Evolutionary conservation across 2,888 invertebrate species (phyloP).

Genomic region (Neoascia interrupta): DNA sequence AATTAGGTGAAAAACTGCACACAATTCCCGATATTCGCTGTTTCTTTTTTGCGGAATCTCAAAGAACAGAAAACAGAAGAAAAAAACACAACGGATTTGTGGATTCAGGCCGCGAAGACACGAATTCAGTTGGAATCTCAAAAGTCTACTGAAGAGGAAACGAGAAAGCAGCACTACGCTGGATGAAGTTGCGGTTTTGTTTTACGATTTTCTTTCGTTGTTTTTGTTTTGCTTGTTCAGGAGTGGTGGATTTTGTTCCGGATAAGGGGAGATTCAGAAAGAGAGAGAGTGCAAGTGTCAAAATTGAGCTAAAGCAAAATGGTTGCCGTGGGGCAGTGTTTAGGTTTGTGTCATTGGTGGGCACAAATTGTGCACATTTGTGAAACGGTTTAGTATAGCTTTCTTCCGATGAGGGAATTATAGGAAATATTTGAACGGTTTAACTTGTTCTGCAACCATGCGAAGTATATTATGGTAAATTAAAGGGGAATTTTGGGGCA

Average conservation of each 20-base stretch:
- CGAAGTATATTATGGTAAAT: not conserved
- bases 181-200: slow-evolving; percentile 24
- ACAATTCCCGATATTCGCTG: not conserved
- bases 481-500: too few relatives aligned
- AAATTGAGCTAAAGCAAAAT: slow-evolving; percentile 44
- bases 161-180: slow-evolving; percentile 38
- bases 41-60: slow-evolving; percentile 5
- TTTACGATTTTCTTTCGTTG: slow-evolving; percentile 29
- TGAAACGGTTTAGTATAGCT: slow-evolving; percentile 26
- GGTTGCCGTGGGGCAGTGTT: not conserved
- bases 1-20: slow-evolving; percentile 19
- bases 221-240: slow-evolving; percentile 5
- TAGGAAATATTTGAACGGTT: not conserved
- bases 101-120: slow-evolving; percentile 17
- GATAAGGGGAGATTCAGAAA: slow-evolving; percentile 17
- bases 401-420: not conserved
- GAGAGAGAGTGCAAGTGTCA: slow-evolving; percentile 38
- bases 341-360: slow-evolving; percentile 29
- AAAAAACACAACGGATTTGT: slow-evolving; percentile 17
- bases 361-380: too few relatives aligned
- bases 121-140: slow-evolving; percentile 47
- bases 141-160: slow-evolving; percentile 48
- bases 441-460: slow-evolving; percentile 8
- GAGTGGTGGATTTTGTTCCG: slow-evolving; percentile 23
- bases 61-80: slow-evolving; percentile 15